A percentile compares a stretch with the other conserved stretches of the same genome.
Conservation (phyloP, 2,113 vertebrate species). For the Silurus glanis region DNA sequence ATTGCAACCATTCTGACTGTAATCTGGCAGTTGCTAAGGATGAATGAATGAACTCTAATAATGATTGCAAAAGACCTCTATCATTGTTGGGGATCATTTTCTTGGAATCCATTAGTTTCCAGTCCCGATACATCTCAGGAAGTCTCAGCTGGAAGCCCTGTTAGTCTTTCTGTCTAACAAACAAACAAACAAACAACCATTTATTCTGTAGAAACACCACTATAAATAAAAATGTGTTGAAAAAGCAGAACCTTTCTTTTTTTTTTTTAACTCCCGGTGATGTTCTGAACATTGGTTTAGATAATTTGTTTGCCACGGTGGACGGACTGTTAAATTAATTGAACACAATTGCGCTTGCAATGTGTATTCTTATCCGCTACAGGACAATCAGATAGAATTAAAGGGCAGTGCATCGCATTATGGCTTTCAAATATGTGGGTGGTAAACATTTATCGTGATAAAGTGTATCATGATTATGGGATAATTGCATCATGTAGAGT, state of each 20-base stretch:
- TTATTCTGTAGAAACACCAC: background rate
- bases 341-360: background rate
- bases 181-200: background rate
- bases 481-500: slow-evolving; percentile 15
- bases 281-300: background rate
- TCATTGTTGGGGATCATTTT: background rate
- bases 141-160: background rate
- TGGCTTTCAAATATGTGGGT: slow-evolving; percentile 23
- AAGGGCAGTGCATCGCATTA: slow-evolving; percentile 9
- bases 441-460: slow-evolving; percentile 32
- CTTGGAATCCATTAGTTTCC: background rate
- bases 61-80: background rate
- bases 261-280: background rate
- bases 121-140: background rate
- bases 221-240: background rate
- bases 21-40: background rate
- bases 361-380: slow-evolving; percentile 12
- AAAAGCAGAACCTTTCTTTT: background rate
- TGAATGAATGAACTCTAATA: background rate
- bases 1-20: background rate
- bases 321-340: slow-evolving; percentile 16
- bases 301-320: background rate
- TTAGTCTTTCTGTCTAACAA: background rate
- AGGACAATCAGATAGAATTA: slow-evolving; percentile 10
- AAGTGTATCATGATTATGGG: slow-evolving; percentile 26